A percentile compares a stretch with the other conserved stretches of the same genome.
Evolutionary conservation across 2,797 vertebrate species (phyloP).

Genomic region (Martes flavigula): DNA sequence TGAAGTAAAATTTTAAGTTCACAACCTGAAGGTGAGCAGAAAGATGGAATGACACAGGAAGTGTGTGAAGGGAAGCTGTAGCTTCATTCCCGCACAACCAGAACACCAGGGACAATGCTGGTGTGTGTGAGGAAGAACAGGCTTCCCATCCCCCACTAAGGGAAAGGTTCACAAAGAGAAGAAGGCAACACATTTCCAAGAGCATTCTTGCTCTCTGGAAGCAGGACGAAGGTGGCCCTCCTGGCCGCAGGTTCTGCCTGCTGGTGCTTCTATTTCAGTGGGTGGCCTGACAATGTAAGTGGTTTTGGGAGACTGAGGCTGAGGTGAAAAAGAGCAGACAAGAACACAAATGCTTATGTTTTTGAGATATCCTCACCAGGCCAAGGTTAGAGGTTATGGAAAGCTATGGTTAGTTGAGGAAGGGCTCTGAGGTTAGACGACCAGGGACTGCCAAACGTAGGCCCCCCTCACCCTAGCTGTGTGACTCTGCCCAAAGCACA

Average conservation of each 20-base stretch:
- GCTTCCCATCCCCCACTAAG: neutral
- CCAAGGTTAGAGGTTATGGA: neutral
- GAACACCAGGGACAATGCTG: too few species aligned
- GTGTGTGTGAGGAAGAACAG: neutral
- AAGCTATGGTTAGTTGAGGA: neutral
- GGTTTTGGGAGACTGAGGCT: neutral
- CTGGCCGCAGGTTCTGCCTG: neutral
- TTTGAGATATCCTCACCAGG: neutral
- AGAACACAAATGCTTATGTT: neutral
- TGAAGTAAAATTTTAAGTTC: neutral
- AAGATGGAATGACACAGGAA: neutral
- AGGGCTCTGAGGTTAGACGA: neutral
- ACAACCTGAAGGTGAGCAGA: neutral
- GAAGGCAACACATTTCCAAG: neutral
- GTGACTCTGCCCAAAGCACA: neutral
- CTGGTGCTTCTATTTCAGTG: neutral
- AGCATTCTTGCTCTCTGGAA: neutral
- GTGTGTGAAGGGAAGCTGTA: accelerated
- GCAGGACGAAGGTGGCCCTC: neutral
- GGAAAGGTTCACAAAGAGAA: neutral
- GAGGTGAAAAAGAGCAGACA: neutral
- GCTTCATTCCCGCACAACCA: neutral
- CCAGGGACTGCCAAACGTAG: neutral
- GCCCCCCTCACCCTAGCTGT: too few species aligned
- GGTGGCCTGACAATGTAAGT: neutral